Evolutionary conservation across 2,113 vertebrate genomes (phyloP), one percentile per base, ranked within the genome.

Genomic region (Larimichthys polyactis): DNA sequence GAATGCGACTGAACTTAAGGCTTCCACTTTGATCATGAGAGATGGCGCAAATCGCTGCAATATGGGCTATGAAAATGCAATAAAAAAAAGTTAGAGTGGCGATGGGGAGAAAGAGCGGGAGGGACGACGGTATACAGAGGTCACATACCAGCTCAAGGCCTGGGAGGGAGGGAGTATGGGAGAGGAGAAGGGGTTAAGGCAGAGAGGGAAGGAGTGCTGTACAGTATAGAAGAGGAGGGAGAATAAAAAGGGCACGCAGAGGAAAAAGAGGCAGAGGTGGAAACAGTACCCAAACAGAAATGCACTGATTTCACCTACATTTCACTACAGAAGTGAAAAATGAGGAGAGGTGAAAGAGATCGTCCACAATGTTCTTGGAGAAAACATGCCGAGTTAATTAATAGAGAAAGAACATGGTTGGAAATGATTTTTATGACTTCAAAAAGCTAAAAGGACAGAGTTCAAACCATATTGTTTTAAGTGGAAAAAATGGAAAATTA

Each of bases 391-490:
- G 75, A 87, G 17, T 80, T 79, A 69, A 88, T 84, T 84, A 86
- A 69, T 72, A 66, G 22, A 84, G 48, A 84, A 77, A 76, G 80
- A 81, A 75, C 79, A 60, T 17, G 16, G 60, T 83, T 89, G 78
- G 83, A 85, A 75, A 58, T 63, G 27, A 75, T 63, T 88, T 91
- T 91, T 80, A 86, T 14, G 24, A 74, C 85, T 84, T 80, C 64
- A 78, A 58, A 77, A 83, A 79, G 70, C 85, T 72, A 0, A 78
- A 77, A 86, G 89, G 81, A 82, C 81, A 89, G 73, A 85, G 81
- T 82, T 91, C 86, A 90, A 81, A 76, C 81, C 78, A 81, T 82
- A 89, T 68, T 84, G 68, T 72, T 88, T 76, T 70, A 78, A 86
- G 66, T 71, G 69, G 79, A 88, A 82, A 57, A 81, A 88, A 78